Conservation (phyloP, 64 coral and sea anemone genomes). For the Pocillopora damicornis region DNA sequence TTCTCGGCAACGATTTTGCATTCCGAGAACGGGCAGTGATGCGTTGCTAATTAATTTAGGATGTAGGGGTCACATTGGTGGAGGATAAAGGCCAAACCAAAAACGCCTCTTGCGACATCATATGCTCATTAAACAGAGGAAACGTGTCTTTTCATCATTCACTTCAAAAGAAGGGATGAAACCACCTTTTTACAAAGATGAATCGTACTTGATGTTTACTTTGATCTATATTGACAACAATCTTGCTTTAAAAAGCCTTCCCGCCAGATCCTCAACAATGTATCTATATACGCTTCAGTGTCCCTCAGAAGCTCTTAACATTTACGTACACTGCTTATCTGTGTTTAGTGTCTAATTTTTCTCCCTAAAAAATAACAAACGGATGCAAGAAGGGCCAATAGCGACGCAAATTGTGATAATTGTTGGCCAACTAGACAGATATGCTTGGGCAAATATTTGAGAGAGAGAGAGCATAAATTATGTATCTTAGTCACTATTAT, state of each 20-base stretch:
- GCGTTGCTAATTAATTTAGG: neutral
- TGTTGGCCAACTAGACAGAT: neutral
- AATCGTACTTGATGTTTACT: no score
- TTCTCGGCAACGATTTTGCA: neutral
- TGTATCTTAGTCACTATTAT: slow-evolving; percentile 15
- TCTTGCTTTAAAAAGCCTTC: neutral
- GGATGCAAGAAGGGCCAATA: no score
- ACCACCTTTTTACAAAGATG: no score
- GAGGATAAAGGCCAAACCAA: neutral
- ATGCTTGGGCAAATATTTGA: slow-evolving; percentile 29
- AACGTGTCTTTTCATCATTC: neutral
- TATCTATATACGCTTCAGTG: neutral
- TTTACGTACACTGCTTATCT: neutral
- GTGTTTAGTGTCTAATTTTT: no score
- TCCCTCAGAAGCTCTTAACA: neutral
- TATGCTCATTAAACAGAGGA: neutral
- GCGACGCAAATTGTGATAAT: neutral
- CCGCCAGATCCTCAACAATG: no score
- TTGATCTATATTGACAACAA: neutral
- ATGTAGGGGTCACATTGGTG: neutral
- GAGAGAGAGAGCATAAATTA: slow-evolving; percentile 19
- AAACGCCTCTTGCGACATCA: neutral
- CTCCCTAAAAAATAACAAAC: no score
- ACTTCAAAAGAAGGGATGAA: no score
- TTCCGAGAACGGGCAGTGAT: neutral